Base-by-base conservation (phyloP, 2,113 vertebrate species). In the Paraplagusia blochii region DNA sequence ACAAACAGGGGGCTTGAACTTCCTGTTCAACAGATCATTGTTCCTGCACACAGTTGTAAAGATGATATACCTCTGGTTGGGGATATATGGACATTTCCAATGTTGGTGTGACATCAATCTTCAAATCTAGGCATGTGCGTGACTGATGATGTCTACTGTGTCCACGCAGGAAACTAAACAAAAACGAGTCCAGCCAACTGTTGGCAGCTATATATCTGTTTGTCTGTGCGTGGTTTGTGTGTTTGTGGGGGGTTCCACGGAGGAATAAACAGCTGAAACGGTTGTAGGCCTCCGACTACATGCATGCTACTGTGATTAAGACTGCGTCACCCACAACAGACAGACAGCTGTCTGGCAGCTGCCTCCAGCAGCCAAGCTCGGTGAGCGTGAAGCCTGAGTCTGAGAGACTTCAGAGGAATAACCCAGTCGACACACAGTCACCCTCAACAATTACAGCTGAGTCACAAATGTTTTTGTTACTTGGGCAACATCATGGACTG, bases 281-380 rank as follows among this genome's bases (percentile, higher is more conserved):
- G 60, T 58, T 79, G 46, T 57, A 53, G 11, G 51, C 58, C 59
- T 68, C 48, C 54, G 50, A 65, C 50, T 36, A 44, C 39, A 34
- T 40, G 1, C 53, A 64, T 40, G 61, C 34, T 59, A 14, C 44
- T 78, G 80, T 82, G 80, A 86, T 83, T 83, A 83, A 79, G 64
- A 59, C 65, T 73, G 80, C 3, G 53, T 82, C 81, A 68, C 68
- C 73, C 64, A 45, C 60, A 72, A 63, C 44, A 82, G 58, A 79
- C 70, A 82, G 76, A 80, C 72, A 76, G 76, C 69, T 74, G 75
- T 80, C 63, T 72, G 61, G 46, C 82, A 82, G 84, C 75, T 87
- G 87, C 64, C 53, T 72, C 60, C 0, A 66, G 53, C 49, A 53
- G 57, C 17, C 48, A 0, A 46, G 53, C 74, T 71, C 58, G 58